phyloP scores from a whole-genome alignment of 2,113 vertebrate genomes.

The Pipa parva region DNA sequence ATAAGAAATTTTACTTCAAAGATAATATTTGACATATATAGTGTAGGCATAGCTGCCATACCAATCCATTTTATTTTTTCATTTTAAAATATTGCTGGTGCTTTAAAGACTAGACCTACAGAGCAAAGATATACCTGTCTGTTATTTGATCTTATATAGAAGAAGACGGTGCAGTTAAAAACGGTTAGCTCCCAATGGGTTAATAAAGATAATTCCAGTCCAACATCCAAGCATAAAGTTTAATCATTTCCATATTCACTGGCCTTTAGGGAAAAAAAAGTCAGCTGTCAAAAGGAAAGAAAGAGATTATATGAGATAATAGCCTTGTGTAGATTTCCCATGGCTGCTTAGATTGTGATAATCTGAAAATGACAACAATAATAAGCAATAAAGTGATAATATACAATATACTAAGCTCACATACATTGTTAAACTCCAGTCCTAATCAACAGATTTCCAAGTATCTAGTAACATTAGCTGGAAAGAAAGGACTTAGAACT shows the following conservation, averaged over 20 bases:
- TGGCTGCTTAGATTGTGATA: neutral
- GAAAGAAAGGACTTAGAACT: neutral
- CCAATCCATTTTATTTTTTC: no score
- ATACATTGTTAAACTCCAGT: neutral
- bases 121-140: no score
- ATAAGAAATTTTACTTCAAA: no score
- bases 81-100: no score
- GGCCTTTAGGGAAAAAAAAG: neutral
- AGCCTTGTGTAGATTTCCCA: neutral
- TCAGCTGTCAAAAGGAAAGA: slow-evolving; percentile 19
- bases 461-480: neutral
- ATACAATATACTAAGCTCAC: neutral
- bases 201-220: neutral
- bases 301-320: slow-evolving; percentile 17
- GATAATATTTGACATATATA: no score
- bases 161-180: no score
- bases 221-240: slow-evolving; percentile 6
- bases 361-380: slow-evolving; percentile 11
- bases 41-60: no score
- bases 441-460: neutral
- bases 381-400: slow-evolving; percentile 4
- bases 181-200: neutral
- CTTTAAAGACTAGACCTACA: no score
- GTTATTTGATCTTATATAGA: no score
- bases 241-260: slow-evolving; percentile 14